phyloP scores from a whole-genome alignment of 1,140 invertebrate genomes.

The Neotoxoptera formosana region DNA sequence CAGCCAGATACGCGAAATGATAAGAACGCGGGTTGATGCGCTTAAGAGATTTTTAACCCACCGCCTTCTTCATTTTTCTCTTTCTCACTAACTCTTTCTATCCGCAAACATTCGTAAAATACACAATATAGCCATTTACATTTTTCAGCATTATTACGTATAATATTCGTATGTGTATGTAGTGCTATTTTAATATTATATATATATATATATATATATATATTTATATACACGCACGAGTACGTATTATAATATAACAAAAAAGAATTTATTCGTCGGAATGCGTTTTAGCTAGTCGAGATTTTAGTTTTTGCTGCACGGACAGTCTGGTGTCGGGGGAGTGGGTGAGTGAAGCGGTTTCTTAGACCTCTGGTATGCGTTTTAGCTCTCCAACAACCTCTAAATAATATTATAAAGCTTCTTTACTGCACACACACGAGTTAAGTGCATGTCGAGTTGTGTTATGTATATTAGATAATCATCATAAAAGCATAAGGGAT shows the following conservation, averaged over 20 bases:
- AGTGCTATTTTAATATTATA: conserved; percentile 1
- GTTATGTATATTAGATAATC: neutral
- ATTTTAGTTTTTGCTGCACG: neutral
- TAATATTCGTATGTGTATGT: neutral
- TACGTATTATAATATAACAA: neutral
- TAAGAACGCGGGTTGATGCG: conserved; percentile 45
- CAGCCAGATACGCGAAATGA: conserved; percentile 45
- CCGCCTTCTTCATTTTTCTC: conserved; percentile 12
- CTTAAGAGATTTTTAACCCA: conserved; percentile 55
- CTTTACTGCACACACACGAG: neutral
- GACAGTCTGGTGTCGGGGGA: neutral
- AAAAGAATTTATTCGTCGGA: neutral
- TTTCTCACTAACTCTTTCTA: conserved; percentile 10
- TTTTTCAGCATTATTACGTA: neutral
- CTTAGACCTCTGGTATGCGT: neutral
- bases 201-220: too few relatives aligned
- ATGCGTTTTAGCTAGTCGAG: neutral
- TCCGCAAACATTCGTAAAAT: neutral
- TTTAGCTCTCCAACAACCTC: neutral
- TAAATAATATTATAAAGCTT: neutral
- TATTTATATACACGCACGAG: neutral
- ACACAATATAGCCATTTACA: neutral
- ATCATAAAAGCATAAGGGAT: neutral
- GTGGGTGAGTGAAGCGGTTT: neutral
- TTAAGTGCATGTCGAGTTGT: neutral